Conservation (phyloP, 2,113 vertebrate genomes). For the Ailurus styani region DNA sequence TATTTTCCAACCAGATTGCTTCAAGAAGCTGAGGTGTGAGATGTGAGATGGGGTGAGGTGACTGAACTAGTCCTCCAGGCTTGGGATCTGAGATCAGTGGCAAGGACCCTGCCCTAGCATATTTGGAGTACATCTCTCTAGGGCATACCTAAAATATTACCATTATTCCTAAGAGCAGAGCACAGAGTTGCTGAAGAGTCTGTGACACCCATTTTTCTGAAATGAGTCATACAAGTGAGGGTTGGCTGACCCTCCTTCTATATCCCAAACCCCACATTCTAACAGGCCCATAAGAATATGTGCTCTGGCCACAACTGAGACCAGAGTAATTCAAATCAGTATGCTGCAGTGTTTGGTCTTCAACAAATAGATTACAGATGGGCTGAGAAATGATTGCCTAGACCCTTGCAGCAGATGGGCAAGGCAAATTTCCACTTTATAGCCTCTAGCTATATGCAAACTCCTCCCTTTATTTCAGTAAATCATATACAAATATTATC, state of each 20-base stretch:
- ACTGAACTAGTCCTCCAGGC: not conserved
- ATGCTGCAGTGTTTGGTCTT: not conserved
- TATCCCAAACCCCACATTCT: not conserved
- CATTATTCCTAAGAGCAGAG: not conserved
- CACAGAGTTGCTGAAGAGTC: not conserved
- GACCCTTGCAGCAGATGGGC: not conserved
- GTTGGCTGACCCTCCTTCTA: not conserved
- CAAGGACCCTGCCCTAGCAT: not conserved
- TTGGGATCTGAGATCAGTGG: not conserved
- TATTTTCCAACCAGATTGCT: not conserved
- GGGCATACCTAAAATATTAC: not conserved
- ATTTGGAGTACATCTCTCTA: not conserved
- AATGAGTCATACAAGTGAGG: not conserved
- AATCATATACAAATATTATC: not conserved
- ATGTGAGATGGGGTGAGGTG: not conserved
- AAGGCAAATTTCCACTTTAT: not conserved
- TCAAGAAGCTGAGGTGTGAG: not conserved
- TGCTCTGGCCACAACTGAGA: not conserved
- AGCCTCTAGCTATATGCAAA: not conserved
- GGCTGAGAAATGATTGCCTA: not conserved
- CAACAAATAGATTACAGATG: not conserved
- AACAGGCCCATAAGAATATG: not conserved
- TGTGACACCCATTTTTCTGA: not conserved
- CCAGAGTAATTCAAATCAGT: not conserved
- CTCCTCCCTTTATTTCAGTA: not conserved